phyloP scores from a whole-genome alignment of 2,888 invertebrate species.

The Hetaerina titia region DNA sequence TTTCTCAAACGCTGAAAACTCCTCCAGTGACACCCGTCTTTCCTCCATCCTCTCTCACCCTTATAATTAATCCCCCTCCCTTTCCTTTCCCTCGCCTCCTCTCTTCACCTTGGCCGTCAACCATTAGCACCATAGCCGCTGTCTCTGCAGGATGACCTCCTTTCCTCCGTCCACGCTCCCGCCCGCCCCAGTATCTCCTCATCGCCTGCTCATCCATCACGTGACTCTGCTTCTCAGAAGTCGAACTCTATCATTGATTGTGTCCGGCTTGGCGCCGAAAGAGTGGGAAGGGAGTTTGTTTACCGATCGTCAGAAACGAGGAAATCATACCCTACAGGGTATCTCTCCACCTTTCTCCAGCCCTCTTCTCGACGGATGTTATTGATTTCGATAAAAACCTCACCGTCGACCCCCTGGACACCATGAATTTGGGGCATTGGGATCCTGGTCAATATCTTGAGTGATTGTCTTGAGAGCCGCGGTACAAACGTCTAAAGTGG shows the following conservation, averaged over 20 bases:
- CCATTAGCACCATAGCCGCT: background rate
- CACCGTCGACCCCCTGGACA: background rate
- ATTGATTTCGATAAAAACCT: slow-evolving; percentile 36
- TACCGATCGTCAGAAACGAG: slow-evolving; percentile 32
- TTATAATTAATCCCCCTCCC: background rate
- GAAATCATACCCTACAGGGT: slow-evolving; percentile 7
- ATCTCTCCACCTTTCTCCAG: background rate
- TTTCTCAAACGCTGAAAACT: background rate
- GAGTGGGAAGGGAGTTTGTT: background rate
- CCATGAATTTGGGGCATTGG: background rate
- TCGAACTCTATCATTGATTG: slow-evolving; percentile 38
- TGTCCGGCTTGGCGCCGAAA: background rate
- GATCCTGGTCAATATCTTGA: background rate
- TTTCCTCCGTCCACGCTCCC: slow-evolving; percentile 10
- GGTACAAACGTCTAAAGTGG: background rate
- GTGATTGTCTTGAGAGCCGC: background rate
- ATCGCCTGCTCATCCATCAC: slow-evolving; percentile 16
- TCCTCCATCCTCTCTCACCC: background rate
- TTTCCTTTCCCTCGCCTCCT: background rate
- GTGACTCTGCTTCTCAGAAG: background rate
- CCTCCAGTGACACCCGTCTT: background rate
- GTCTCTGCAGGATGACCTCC: background rate
- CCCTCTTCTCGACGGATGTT: background rate
- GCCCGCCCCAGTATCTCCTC: background rate
- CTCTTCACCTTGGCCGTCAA: background rate